Conservation (phyloP, 2,888 invertebrate genomes). For the Apotomis turbidana region DNA sequence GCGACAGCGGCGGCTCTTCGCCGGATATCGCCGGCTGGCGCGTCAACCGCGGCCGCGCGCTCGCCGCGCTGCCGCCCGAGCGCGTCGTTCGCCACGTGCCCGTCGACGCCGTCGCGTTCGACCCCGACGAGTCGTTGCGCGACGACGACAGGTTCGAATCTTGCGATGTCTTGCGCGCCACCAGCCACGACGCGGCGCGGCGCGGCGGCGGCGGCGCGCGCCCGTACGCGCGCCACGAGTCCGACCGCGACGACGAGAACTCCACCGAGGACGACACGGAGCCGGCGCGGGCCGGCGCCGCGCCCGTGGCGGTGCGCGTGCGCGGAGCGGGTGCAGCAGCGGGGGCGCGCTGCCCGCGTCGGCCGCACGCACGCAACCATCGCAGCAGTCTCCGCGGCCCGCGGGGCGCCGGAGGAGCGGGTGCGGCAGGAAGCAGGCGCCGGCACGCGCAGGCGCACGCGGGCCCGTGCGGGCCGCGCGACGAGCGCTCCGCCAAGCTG, state of each 20-base stretch:
- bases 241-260: conserved; percentile 94
- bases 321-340: conserved; percentile 53
- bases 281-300: conserved; percentile 85
- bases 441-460: conserved; percentile 84
- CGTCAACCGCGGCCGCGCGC: conserved; percentile 84
- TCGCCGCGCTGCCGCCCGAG: conserved; percentile 92
- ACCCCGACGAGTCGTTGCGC: conserved; percentile 95
- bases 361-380: conserved; percentile 74
- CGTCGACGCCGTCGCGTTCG: conserved; percentile 94
- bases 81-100: conserved; percentile 95
- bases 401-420: conserved; percentile 80
- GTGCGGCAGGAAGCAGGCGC: conserved; percentile 78
- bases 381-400: conserved; percentile 65
- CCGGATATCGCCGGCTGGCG: conserved; percentile 91
- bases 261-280: conserved; percentile 95
- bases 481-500: conserved; percentile 91
- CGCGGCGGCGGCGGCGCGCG: conserved; percentile 92
- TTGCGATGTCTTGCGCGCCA: conserved; percentile 95
- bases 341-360: conserved; percentile 67
- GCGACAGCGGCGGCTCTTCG: conserved; percentile 81
- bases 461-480: conserved; percentile 87
- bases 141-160: conserved; percentile 96
- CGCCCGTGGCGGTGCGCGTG: conserved; percentile 62
- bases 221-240: conserved; percentile 92
- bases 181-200: conserved; percentile 93